Evolutionary conservation across 2,888 invertebrate genomes (phyloP), one percentile per base, ranked within the genome.

Genomic region (Mystacides longicornis): DNA sequence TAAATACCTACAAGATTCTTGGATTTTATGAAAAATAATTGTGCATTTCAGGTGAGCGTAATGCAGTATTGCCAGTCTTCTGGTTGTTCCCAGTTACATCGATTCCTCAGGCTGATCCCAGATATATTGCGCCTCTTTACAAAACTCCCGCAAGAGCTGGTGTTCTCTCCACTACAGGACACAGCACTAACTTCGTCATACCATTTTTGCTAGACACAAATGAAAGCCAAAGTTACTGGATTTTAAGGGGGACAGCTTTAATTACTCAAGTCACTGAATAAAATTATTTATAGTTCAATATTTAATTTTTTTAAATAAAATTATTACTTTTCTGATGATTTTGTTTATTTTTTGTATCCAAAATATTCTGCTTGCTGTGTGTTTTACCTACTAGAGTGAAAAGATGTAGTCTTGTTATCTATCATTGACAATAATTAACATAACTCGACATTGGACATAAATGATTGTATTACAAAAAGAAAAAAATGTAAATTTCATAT

Each of bases 161-260:
- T 43, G 82, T 83, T 0, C 77, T 94, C 14, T 93, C 93, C 5
- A 94, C 93, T 0, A 94, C 93, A 1, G 94, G 94, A 0, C 93
- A 93, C 71, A 93, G 93, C 64, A 94, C 93, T 1, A 94, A 94
- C 75, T 94, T 93, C 68, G 89, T 94, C 27, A 79, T 93, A 45
- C 79, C 89, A 1, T 85, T 93, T 57, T 71, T 88, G 23, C 67
- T 94, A 50, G 85, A 87, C 0, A 80, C 88, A 0, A 67, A 71
- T 18, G 74, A 80, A 61, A 70, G 79, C 0, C 80, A 87, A 46
- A 82, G 85, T 62, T 90, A 85, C 69, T 94, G 94, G 94, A 90
- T 93, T 63, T 80, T 91, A 46, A 87, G 89, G 64, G 94, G 91
- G 59, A 89, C 93, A 1, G 94, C 94, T 1, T 74, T 93, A 2